Percentiles rank a stretch among this genome's conserved stretches.
Conservation (phyloP, 64 coral and sea anemone species). For the Pocillopora damicornis region DNA sequence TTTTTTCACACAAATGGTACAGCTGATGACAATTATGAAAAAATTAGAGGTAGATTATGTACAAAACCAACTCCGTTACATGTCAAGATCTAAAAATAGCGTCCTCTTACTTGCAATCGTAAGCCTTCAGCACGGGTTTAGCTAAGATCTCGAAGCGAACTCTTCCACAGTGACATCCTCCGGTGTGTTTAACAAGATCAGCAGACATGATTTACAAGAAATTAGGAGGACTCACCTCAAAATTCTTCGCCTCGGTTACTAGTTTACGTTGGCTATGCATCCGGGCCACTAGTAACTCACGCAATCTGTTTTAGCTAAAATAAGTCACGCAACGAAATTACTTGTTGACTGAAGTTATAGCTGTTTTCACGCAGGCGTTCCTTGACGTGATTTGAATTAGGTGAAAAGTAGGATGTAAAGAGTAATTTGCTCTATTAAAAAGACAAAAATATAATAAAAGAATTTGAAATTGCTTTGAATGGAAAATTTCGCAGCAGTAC, state of each 20-base stretch:
- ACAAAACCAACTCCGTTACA: too few relatives aligned
- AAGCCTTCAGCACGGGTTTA: background rate
- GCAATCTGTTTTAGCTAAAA: too few relatives aligned
- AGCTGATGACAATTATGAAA: conserved; percentile 37
- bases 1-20: conserved; percentile 88
- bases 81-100: background rate
- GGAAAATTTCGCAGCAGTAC: too few relatives aligned
- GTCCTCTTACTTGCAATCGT: conserved; percentile 52
- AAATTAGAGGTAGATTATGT: background rate
- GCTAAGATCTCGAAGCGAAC: conserved; percentile 55
- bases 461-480: too few relatives aligned
- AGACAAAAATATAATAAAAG: too few relatives aligned
- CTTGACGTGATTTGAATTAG: too few relatives aligned
- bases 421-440: too few relatives aligned
- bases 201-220: conserved; percentile 11
- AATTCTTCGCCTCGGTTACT: background rate
- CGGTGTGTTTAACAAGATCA: conserved; percentile 45
- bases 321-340: too few relatives aligned
- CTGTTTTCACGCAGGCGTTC: too few relatives aligned
- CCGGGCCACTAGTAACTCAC: background rate
- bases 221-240: background rate
- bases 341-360: too few relatives aligned
- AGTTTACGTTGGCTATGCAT: background rate
- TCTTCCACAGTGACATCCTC: conserved; percentile 56
- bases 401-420: too few relatives aligned